Base-by-base conservation (phyloP, 2,797 vertebrate genomes). In the Phrynocephalus forsythii region DNA sequence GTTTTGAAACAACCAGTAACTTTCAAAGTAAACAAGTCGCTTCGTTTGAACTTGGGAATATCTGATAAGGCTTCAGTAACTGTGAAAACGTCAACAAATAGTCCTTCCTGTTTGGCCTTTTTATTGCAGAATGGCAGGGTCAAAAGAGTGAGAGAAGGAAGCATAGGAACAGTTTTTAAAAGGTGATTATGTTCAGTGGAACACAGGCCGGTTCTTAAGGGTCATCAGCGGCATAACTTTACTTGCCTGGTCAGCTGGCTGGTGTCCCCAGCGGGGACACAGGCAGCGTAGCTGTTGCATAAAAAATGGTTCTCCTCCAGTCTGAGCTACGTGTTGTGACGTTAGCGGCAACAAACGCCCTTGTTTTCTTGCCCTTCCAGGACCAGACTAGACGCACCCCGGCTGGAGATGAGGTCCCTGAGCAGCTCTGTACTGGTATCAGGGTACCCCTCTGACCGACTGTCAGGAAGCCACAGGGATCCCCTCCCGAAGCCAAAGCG, bases 371-470 rank as follows among this genome's bases (percentile, higher is more conserved):
- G 86, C 20, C 28, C 91, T 95, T 92, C 67, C 95, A 99, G 99
- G 97, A 99, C 99, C 77, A 98, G 98, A 95, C 95, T 98, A 26
- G 98, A 99, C 44, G 99, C 99, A 11, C 99, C 99, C 92, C 98
- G 99, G 67, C 92, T 99, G 95, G 98, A 99, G 96, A 97, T 97
- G 3, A 97, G 97, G 93, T 96, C 97, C 56, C 92, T 97, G 94
- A 97, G 96, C 96, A 95, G 98, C 94, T 94, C 96, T 91, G 93
- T 95, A 91, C 94, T 96, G 89, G 95, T 96, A 90, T 94, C 97
- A 87, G 95, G 94, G 93, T 97, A 97, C 75, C 93, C 97, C 88
- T 94, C 96, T 71, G 98, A 98, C 94, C 98, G 97, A 91, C 95
- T 97, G 0, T 96, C 96, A 0, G 96, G 97, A 89, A 97, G 91